phyloP scores from a whole-genome alignment of 2,113 vertebrate species.

The Brachypodius melanocephalos region DNA sequence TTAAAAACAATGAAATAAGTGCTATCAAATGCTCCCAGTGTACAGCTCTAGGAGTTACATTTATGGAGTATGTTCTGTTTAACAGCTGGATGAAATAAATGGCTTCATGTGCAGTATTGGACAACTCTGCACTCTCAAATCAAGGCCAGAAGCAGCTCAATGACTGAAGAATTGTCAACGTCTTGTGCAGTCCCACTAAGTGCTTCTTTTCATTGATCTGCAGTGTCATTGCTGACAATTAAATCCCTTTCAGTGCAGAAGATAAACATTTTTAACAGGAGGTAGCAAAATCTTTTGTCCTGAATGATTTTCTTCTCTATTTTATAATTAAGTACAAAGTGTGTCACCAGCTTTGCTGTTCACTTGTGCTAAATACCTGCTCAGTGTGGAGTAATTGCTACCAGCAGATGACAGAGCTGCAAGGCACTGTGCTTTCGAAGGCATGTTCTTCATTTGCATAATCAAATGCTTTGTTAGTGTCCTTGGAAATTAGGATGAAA shows the following conservation, averaged over 20 bases:
- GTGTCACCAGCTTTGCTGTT: constrained; percentile 40
- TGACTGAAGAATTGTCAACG: constrained; percentile 34
- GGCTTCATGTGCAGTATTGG: neutral
- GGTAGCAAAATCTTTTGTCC: constrained; percentile 41
- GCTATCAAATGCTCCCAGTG: neutral
- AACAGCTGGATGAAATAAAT: constrained; percentile 1
- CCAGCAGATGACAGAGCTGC: constrained; percentile 54
- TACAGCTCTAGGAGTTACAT: neutral
- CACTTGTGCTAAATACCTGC: constrained; percentile 24
- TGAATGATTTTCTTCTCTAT: constrained; percentile 12
- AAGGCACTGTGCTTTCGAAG: neutral
- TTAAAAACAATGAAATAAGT: neutral
- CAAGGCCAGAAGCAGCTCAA: constrained; percentile 27
- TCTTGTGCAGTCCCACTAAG: constrained; percentile 24
- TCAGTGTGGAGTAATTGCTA: constrained; percentile 7
- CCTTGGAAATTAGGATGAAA: constrained; percentile 53
- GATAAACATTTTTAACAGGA: constrained; percentile 35
- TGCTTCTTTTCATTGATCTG: constrained; percentile 47
- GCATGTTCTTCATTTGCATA: constrained; percentile 40
- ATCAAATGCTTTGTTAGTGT: constrained; percentile 37
- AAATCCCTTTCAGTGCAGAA: constrained; percentile 25
- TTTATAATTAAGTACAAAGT: constrained; percentile 20
- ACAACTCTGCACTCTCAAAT: neutral
- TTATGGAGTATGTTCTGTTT: neutral
- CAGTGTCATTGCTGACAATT: constrained; percentile 30